Evolutionary conservation across 1,140 invertebrate species (phyloP), one percentile per base, ranked within the genome.

Genomic region (Drosophila cardini): DNA sequence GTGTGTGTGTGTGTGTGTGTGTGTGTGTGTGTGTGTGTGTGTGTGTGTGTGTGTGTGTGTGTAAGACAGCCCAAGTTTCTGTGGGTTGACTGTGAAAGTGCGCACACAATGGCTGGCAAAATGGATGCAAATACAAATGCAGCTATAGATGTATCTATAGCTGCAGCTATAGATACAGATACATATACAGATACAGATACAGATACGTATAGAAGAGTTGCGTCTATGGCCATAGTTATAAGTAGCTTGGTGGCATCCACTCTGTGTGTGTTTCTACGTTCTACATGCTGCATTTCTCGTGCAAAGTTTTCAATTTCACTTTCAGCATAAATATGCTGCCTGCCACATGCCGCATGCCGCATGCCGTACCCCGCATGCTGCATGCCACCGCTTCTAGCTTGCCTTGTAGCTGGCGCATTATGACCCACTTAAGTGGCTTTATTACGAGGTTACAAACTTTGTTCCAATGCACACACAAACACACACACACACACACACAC

Each of bases 401-500:
- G 46, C 26, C 15, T 43, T 43, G 61, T 26, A 60, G 46, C 48
- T 62, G 53, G 63, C 70, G 79, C 82, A 90, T 90, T 90, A 90
- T 90, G 86, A 90, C 86, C 87, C 86, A 90, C 86, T 90, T 90
- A 90, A 90, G 82, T 90, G 86, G 79, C 82, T 90, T 90, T 90
- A 90, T 90, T 83, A 85, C 76, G 82, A 86, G 82, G 86, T 90
- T 90, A 90, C 83, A 84, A 86, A 90, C 84, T 81, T 90, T 90
- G 55, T 62, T 55, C 68, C 21, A 57, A 56, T 16, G 42, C 36
- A 13, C 26, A 46, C 43, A 62, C 45, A 26, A 30, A 48, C 58
- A 61, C 43, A 36, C 43, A 61, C 30, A 48, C 42, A 61, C 32
- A 36, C 16, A 38, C 10, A 45, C 64, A 68, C 30, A 56, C 32